Evolutionary conservation across 2,113 vertebrate species (phyloP).

Genomic region (Spea bombifrons): DNA sequence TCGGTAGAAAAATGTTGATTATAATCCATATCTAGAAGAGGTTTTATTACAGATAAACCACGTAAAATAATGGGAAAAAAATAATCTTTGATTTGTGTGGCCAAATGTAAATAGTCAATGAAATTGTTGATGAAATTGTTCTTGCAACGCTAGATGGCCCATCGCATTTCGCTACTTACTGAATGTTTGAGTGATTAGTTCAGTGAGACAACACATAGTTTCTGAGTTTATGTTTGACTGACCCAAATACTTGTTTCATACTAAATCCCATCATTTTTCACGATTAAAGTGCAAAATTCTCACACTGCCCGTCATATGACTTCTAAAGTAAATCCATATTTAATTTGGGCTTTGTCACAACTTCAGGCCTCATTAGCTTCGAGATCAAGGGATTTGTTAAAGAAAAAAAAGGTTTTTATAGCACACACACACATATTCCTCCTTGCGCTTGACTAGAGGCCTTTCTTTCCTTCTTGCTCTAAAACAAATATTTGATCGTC

Average conservation of each 20-base stretch:
- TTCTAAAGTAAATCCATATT: constrained; percentile 15
- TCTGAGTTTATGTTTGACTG: not conserved
- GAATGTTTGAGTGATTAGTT: too few species aligned
- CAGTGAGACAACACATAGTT: not conserved
- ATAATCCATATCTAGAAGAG: too few species aligned
- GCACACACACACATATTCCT: not conserved
- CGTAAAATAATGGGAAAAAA: too few species aligned
- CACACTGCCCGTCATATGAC: constrained; percentile 9
- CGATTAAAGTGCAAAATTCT: constrained; percentile 3
- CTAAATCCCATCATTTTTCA: not conserved
- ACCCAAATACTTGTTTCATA: not conserved
- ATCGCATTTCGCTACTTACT: too few species aligned
- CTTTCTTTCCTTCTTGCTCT: constrained; percentile 6
- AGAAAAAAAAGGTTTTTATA: constrained; percentile 10
- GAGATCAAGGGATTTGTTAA: constrained; percentile 10
- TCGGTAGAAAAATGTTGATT: too few species aligned
- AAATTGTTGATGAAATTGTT: too few species aligned
- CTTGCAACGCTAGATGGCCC: too few species aligned
- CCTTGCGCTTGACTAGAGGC: not conserved
- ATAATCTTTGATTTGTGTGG: too few species aligned
- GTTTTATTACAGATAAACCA: too few species aligned
- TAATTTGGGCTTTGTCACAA: not conserved
- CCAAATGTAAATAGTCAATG: too few species aligned
- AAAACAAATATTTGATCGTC: constrained; percentile 39
- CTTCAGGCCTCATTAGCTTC: constrained; percentile 14